Evolutionary conservation across 2,113 vertebrate genomes (phyloP), one percentile per base, ranked within the genome.

Genomic region (Gadus macrocephalus): DNA sequence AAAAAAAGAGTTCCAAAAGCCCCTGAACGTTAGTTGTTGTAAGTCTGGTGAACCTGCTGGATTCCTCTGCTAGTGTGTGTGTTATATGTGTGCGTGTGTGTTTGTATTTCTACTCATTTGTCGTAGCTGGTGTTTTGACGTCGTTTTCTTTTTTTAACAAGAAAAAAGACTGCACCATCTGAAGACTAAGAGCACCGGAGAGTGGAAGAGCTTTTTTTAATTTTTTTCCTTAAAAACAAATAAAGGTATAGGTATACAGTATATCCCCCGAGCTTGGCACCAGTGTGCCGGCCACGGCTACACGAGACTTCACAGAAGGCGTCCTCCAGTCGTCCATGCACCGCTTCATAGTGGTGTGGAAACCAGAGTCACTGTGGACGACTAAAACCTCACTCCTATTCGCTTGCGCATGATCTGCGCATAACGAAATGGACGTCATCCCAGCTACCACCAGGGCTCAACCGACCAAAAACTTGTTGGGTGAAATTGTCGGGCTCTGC

Each of bases 11-110:
- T 85, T 85, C 73, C 81, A 83, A 90, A 90, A 88, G 84, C 86
- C 89, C 89, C 89, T 89, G 89, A 88, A 87, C 77, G 82, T 88
- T 80, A 81, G 79, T 86, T 49, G 86, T 78, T 90, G 88, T 72
- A 84, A 87, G 85, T 81, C 76, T 75, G 75, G 79, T 74, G 67
- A 88, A 81, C 84, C 86, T 87, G 87, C 85, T 90, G 85, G 85
- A 84, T 83, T 83, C 80, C 42, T 58, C 68, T 79, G 84, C 80
- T 78, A 72, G 14, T 77, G 75, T 79, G 74, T 78, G 55, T 83
- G 64, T 22, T 8, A 17, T 81, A 62, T 72, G 1, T 62, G 58
- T 70, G 20, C 17, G 58, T 17, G 17, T 62, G 19, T 77, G 56
- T 76, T 25, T 65, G 68, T 62, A 64, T 76, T 74, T 85, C 76